phyloP scores from a whole-genome alignment of 2,113 vertebrate species.

The Cyrtonyx montezumae region DNA sequence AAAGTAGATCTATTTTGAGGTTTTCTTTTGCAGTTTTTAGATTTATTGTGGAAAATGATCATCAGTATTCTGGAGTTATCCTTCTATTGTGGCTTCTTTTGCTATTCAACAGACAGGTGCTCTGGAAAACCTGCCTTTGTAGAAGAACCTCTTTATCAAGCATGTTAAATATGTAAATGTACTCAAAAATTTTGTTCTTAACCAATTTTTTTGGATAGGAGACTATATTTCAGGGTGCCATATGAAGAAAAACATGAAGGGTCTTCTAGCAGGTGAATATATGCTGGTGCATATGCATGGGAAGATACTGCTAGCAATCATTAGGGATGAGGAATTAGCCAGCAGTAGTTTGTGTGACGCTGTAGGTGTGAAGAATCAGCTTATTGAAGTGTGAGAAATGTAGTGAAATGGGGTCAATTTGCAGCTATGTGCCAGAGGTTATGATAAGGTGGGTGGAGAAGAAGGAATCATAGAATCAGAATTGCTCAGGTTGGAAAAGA shows the following conservation, averaged over 20 bases:
- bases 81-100: neutral
- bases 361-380: conserved; percentile 24
- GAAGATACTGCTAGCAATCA: neutral
- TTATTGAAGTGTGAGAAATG: conserved; percentile 3
- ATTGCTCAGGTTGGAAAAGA: no score
- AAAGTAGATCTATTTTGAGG: neutral
- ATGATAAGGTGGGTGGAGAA: conserved; percentile 4
- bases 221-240: neutral
- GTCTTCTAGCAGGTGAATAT: conserved; percentile 12
- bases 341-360: neutral
- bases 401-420: neutral
- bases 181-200: neutral
- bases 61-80: neutral
- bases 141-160: neutral
- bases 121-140: neutral
- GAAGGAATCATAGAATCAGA: neutral
- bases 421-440: conserved; percentile 10
- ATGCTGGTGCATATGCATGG: neutral
- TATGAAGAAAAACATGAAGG: neutral
- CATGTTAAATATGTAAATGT: neutral
- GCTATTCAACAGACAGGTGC: neutral
- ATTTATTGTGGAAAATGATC: neutral
- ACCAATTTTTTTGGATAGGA: neutral
- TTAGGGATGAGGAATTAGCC: conserved; percentile 3
- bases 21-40: neutral